These are phyloP conservation scores for Pachyrhynchus sulphureomaculatus DNA, from an alignment of 1,140 invertebrate genomes.

Conservation along the genomic window DNA sequence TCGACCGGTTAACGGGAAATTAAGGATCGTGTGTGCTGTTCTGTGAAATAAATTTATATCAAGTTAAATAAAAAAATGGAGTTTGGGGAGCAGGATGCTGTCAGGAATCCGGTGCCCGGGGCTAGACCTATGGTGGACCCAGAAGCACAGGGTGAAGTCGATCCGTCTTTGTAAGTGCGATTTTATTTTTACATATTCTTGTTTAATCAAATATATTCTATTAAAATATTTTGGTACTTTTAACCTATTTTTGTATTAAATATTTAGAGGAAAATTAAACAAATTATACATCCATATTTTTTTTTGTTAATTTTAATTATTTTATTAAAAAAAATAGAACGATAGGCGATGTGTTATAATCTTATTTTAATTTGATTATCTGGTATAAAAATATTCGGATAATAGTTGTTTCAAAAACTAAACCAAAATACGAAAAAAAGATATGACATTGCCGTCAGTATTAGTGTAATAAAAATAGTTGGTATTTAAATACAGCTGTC, in stretches of 20 bases:
- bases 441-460: too few species aligned
- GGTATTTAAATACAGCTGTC: too few species aligned
- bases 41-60: conserved; percentile 16
- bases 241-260: not conserved
- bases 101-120: not conserved
- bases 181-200: not conserved
- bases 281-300: too few species aligned
- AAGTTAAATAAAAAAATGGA: conserved; percentile 13
- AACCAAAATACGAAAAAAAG: too few species aligned
- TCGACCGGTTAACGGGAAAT: conserved; percentile 14
- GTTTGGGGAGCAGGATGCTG: not conserved
- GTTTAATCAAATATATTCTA: not conserved
- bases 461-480: too few species aligned
- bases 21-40: not conserved
- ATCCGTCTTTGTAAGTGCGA: conserved; percentile 61
- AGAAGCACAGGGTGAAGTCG: conserved; percentile 72
- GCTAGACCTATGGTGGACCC: conserved; percentile 71
- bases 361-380: too few species aligned
- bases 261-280: too few species aligned
- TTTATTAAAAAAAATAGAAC: too few species aligned
- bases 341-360: too few species aligned
- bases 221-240: not conserved
- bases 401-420: too few species aligned
- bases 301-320: too few species aligned
- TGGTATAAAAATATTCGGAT: too few species aligned